Conservation (phyloP, 2,113 vertebrate species). For the Strix uralensis region DNA sequence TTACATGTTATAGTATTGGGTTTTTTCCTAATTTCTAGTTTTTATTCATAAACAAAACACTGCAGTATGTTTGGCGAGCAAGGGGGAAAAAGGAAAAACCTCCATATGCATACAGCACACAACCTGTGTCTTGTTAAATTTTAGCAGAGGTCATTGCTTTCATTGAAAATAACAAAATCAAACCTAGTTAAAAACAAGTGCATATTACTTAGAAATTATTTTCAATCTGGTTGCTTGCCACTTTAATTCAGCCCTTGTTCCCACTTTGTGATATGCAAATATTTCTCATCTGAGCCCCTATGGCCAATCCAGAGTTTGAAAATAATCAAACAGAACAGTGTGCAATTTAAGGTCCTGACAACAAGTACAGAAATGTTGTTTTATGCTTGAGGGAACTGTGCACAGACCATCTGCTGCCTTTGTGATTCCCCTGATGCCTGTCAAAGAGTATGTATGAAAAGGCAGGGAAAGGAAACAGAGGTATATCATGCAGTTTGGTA, state of each 20-base stretch:
- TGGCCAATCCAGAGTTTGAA: constrained; percentile 52
- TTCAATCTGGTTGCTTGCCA: constrained; percentile 46
- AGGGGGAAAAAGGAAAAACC: background rate
- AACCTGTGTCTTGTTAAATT: background rate
- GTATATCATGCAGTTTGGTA: background rate
- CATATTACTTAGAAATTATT: constrained; percentile 5
- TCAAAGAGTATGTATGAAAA: constrained; percentile 37
- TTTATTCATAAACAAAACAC: background rate
- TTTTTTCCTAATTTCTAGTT: background rate
- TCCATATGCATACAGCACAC: background rate
- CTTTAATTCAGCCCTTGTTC: constrained; percentile 44
- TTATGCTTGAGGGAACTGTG: constrained; percentile 67
- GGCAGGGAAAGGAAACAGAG: background rate
- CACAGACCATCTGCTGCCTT: constrained; percentile 69
- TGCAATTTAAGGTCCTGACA: constrained; percentile 69
- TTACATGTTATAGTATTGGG: background rate
- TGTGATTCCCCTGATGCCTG: constrained; percentile 59
- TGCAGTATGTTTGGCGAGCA: background rate
- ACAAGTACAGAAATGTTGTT: constrained; percentile 63
- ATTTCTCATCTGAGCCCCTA: constrained; percentile 36
- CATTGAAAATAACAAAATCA: background rate
- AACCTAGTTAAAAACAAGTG: background rate
- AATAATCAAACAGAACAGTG: constrained; percentile 69
- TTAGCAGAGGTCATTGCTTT: background rate
- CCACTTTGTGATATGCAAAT: constrained; percentile 49